phyloP scores from a whole-genome alignment of 2,797 vertebrate species.

The Pangasius djambal region DNA sequence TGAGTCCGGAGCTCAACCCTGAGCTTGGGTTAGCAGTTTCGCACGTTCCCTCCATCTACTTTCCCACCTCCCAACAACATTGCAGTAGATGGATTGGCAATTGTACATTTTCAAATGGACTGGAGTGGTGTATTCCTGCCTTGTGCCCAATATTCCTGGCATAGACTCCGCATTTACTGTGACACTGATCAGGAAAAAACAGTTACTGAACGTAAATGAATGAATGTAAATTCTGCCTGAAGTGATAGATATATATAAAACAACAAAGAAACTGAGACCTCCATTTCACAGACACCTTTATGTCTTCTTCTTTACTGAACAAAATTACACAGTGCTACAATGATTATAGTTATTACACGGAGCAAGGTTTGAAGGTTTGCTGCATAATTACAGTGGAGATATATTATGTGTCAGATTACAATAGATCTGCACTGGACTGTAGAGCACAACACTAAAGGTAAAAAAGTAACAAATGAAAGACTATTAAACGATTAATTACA shows the following conservation, averaged over 20 bases:
- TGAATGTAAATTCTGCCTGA: not conserved
- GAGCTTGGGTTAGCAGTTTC: not conserved
- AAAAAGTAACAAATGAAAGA: not conserved
- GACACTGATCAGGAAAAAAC: not conserved
- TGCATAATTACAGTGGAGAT: constrained; percentile 27
- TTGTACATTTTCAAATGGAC: not conserved
- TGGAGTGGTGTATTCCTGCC: not conserved
- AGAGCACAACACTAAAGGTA: not conserved
- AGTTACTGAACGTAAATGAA: not conserved
- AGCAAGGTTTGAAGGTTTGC: not conserved
- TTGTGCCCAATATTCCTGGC: not conserved
- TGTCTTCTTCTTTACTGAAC: constrained; percentile 7
- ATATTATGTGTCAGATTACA: not conserved
- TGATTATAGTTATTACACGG: constrained; percentile 15
- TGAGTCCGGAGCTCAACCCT: not conserved
- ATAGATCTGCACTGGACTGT: not conserved
- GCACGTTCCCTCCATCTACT: not conserved
- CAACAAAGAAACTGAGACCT: not conserved
- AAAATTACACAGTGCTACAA: not conserved
- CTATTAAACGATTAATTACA: constrained; percentile 8
- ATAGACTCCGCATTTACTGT: not conserved
- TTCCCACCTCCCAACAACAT: not conserved
- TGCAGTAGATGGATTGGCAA: not conserved
- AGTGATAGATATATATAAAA: not conserved
- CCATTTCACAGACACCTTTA: not conserved